Base-by-base conservation (phyloP, 2,113 vertebrate genomes). In the Solenodon paradoxus region DNA sequence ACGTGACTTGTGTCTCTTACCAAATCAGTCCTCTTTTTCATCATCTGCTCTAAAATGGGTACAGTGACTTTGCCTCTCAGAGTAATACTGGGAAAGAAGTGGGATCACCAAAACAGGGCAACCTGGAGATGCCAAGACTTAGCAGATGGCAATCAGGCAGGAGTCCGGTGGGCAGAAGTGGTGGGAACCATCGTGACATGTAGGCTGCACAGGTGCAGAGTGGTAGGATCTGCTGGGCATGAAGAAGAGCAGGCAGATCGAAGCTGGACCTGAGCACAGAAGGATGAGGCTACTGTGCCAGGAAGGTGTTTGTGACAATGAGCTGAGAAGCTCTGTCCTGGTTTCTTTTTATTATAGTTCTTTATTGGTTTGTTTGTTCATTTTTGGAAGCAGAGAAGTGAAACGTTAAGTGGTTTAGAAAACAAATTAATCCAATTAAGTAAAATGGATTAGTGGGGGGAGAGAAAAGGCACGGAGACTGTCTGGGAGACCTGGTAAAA, bases 341-440 rank as follows among this genome's bases (percentile, higher is more conserved):
- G 30, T 47, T 91, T 13, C 7, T 32, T 77, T 80, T 55, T 91
- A 30, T 61, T 55, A 30, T 3, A 47, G 2, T 64, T 85, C 5
- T 75, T 90, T 10, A 22, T 63, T 68, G 35, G 13, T 72, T 88
- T 75, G 15, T 38, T n/a, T 85, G 6, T 71, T 88, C 16, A 63
- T 42, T 80, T 82, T 66, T 71, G 32, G 4, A 20, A 63, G 59
- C 63, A 84, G 69, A 83, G 53, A 93, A 71, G 40, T 66, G 4
- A 94, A 91, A 86, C 53, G 12, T 71, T 87, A 68, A 83, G 55
- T 32, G 20, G 4, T 26, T 78, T 30, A 68, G 42, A 75, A 57
- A 88, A 51, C 38, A 55, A 74, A 92, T 10, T 75, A 90, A 74
- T 91, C 49, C 49, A 84, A 89, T 71, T 94, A 90, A 79, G 49